Percentiles rank a stretch among this genome's conserved stretches.
Evolutionary conservation across 2,888 invertebrate species (phyloP).

Genomic region (Arge pagana): DNA sequence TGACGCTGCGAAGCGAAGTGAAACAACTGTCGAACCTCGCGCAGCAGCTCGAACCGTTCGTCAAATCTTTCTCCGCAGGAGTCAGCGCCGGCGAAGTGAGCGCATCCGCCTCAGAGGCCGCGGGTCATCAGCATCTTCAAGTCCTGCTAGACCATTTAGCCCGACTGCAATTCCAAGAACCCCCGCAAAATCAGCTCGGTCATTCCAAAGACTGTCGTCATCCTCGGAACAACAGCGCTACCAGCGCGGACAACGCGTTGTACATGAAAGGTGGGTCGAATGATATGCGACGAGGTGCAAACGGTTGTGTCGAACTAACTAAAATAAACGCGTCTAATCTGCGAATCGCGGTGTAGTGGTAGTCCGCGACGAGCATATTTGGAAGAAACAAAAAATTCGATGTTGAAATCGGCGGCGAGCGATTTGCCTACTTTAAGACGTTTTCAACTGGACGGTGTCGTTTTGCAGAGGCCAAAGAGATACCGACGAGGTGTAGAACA

Average conservation of each 20-base stretch:
- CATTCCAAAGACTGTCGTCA: constrained; percentile 52
- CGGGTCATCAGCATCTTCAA: constrained; percentile 61
- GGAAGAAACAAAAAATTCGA: no score
- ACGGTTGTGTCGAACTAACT: constrained; percentile 6
- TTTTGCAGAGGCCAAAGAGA: constrained; percentile 47
- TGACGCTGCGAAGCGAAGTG: constrained; percentile 68
- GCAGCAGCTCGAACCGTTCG: constrained; percentile 70
- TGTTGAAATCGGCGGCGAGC: no score
- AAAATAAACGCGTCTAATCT: no score
- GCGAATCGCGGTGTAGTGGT: constrained; percentile 7
- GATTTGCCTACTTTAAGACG: neutral
- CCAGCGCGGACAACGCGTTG: constrained; percentile 52
- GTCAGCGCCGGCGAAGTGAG: constrained; percentile 48
- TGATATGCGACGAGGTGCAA: constrained; percentile 13
- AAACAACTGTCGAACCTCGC: constrained; percentile 68
- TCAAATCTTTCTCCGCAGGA: constrained; percentile 62
- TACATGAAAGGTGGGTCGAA: constrained; percentile 52
- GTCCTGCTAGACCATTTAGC: constrained; percentile 63
- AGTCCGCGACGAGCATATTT: neutral
- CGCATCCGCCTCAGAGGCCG: constrained; percentile 53
- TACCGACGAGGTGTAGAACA: constrained; percentile 50
- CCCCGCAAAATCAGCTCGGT: constrained; percentile 39
- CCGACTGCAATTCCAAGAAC: constrained; percentile 54
- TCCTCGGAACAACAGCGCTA: constrained; percentile 40
- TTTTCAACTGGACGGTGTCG: no score